Base-by-base conservation (phyloP, 2,113 vertebrate species). In the Peromyscus californicus region DNA sequence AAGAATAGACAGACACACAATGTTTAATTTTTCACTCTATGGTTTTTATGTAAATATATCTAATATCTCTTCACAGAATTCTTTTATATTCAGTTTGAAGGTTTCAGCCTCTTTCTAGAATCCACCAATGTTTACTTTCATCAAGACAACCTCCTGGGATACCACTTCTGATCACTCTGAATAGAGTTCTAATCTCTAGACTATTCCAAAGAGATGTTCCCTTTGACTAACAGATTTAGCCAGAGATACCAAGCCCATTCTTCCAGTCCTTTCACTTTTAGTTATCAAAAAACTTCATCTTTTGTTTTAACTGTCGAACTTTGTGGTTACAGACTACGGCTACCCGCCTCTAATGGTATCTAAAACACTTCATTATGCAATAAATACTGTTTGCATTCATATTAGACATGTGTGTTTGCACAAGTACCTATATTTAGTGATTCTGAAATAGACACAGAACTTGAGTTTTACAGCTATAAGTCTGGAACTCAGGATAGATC, bases 1-100 rank as follows among this genome's bases (percentile, higher is more conserved):
- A 7, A 88, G 51, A 92, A 91, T 36, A 5, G 76, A 95, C 89
- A 5, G 76, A 95, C 89, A 90, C 6, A 39, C 67, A 92, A 69
- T 22, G 39, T 67, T 91, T 76, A 76, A 72, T 83, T 80, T 78
- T 29, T 31, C 7, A 78, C 10, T 36, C 29, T 91, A 59, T 9
- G 24, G 2, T 89, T 19, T 80, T 86, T 54, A 67, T 65, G 63
- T 92, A 93, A 63, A 8, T 69, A 70, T 39, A 88, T 65, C 69
- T 22, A 93, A 90, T 75, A 26, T 84, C 51, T 63, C 59, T 72
- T 39, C 26, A 93, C 92, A 95, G 8, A 61, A 45, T 79, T 87
- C 15, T 65, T 79, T 75, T 15, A 57, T 63, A 91, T 7, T 5
- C 24, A 83, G 12, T 42, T 95, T 75, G 69, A 45, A 59, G 21